Conservation (phyloP, 2,888 invertebrate genomes). For the Psylliodes chrysocephalus region DNA sequence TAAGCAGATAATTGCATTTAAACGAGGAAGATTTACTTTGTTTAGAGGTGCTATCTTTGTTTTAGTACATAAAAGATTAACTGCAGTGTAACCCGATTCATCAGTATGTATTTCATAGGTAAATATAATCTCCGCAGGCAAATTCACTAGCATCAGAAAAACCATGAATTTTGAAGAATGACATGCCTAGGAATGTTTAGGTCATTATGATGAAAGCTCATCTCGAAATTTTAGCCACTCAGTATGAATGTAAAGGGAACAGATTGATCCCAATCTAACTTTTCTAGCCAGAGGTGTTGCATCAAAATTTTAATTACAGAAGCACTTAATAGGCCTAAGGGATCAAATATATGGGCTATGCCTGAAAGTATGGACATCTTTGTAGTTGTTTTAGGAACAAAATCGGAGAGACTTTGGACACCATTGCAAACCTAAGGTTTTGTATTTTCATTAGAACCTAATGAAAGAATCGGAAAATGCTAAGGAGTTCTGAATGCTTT, state of each 20-base stretch:
- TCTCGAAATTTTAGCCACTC: not conserved
- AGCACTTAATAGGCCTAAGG: not conserved
- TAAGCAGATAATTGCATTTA: too few relatives aligned
- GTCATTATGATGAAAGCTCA: not conserved
- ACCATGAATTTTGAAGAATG: not conserved
- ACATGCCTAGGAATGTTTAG: not conserved
- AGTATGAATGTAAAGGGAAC: not conserved
- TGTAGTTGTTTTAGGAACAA: not conserved
- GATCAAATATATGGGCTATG: not conserved
- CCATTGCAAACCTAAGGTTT: too few relatives aligned
- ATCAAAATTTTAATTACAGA: not conserved
- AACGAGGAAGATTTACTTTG: too few relatives aligned
- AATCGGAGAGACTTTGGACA: too few relatives aligned
- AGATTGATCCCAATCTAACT: too few relatives aligned
- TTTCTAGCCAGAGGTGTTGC: not conserved
- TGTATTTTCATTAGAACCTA: too few relatives aligned
- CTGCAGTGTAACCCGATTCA: too few relatives aligned
- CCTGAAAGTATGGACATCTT: not conserved
- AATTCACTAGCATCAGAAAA: not conserved
- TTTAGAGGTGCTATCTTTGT: too few relatives aligned
- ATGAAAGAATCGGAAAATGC: too few relatives aligned
- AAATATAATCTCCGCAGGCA: not conserved
- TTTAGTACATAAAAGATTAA: too few relatives aligned
- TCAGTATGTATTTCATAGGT: too few relatives aligned
- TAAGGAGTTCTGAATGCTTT: too few relatives aligned